A percentile compares a stretch with the other conserved stretches of the same genome.
Evolutionary conservation across 2,797 vertebrate genomes (phyloP).

Genomic region (Capromys pilorides): DNA sequence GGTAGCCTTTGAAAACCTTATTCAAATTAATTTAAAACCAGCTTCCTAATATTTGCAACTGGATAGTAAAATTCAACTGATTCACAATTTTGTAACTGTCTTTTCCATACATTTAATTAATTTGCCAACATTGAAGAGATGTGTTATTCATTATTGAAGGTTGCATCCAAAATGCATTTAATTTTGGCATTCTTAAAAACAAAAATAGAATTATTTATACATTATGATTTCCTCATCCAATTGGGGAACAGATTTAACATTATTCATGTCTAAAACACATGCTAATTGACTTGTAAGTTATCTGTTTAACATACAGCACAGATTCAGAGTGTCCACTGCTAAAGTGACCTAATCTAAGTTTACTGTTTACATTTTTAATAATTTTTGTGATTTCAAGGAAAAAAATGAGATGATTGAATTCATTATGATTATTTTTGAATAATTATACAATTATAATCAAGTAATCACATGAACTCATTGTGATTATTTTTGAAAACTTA

Average conservation of each 20-base stretch:
- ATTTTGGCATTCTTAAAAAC: conserved; percentile 47
- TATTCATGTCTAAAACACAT: background rate
- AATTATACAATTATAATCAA: no score
- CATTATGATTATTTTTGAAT: background rate
- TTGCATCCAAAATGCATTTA: conserved; percentile 25
- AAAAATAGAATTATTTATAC: conserved; percentile 43
- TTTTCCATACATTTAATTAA: conserved; percentile 66
- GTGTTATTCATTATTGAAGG: background rate
- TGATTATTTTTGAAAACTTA: background rate
- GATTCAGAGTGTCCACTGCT: conserved; percentile 43
- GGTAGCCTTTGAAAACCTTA: conserved; percentile 39
- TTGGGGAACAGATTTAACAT: background rate
- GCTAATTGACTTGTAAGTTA: conserved; percentile 17
- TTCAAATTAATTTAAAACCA: conserved; percentile 61
- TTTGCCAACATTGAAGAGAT: conserved; percentile 30
- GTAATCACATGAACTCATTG: no score
- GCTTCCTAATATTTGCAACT: conserved; percentile 53
- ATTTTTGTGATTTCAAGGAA: background rate
- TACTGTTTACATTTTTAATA: conserved; percentile 50
- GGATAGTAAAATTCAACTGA: conserved; percentile 36
- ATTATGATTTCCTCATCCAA: conserved; percentile 40
- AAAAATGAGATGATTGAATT: conserved; percentile 13
- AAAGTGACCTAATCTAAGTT: conserved; percentile 38
- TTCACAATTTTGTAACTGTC: conserved; percentile 41
- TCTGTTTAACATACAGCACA: conserved; percentile 30